Evolutionary conservation across 1,140 invertebrate genomes (phyloP), one percentile per base, ranked within the genome.

Genomic region (Sminthurinus signatus): DNA sequence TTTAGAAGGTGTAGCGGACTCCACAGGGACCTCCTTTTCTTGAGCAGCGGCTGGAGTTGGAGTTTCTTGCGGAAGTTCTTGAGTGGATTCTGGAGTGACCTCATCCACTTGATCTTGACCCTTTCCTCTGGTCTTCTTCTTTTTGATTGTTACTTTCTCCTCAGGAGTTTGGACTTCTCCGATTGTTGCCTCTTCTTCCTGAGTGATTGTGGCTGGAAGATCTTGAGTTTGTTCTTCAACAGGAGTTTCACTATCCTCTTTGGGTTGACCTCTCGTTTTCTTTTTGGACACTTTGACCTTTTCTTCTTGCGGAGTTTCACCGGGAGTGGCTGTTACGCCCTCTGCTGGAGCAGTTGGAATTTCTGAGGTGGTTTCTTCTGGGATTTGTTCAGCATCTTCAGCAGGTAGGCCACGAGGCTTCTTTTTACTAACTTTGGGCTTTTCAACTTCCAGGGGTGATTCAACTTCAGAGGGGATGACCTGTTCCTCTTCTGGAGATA

Each of bases 241-340:
- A 1, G 25, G 10, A 43, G 23, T 25, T 27, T 62, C 52, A 27
- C 23, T 28, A 2, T 36, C 60, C n/a, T 28, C 60, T 43, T 54
- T 54, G 2, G 44, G 14, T 2, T 44, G 19, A 50, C 28, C 58
- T 39, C 39, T 29, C 19, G 17, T 44, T 43, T 52, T 62, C 17
- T 36, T 39, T 28, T 61, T 61, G 4, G 44, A 21, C 14, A 61
- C 59, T 32, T 50, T 51, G 12, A 61, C 44, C 42, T 50, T 39
- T 28, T 61, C 15, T 32, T 29, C n/a, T 12, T 43, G 8, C 12
- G 2, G 17, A 31, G 27, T n/a, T n/a, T n/a, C n/a, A n/a, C 29
- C 42, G 32, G 52, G 36, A n/a, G 46, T 17, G 19, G 21, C 48
- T 23, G 31, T 27, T 19, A 14, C 4, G 4, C 28, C 39, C 21